Evolutionary conservation across 1,140 invertebrate genomes (phyloP).

Genomic region (Hermetia illucens): DNA sequence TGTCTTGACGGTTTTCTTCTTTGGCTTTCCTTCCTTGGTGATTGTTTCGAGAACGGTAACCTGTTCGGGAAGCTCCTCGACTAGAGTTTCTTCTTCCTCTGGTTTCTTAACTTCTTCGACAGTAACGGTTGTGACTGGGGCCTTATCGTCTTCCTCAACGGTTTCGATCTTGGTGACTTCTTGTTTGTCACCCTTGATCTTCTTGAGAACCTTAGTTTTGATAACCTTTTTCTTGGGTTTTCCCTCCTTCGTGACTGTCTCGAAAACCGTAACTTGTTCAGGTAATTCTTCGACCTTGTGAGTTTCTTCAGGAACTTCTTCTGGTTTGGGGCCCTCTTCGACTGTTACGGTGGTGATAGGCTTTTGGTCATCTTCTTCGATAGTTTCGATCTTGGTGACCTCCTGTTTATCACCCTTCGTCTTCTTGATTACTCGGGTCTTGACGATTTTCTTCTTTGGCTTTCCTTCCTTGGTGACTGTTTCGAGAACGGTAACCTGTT

Average conservation of each 20-base stretch:
- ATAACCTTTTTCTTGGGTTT: conserved; percentile 7
- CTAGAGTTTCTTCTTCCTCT: conserved; percentile 3
- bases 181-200: conserved; percentile 18
- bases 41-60: conserved; percentile 6
- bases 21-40: conserved; percentile 12
- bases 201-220: conserved; percentile 17
- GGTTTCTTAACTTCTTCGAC: conserved; percentile 9
- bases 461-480: conserved; percentile 12
- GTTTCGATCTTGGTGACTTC: conserved; percentile 25
- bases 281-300: conserved; percentile 4
- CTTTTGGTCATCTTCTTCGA: conserved; percentile 18
- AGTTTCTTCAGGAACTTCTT: conserved; percentile 12
- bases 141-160: conserved; percentile 27
- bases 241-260: conserved; percentile 9
- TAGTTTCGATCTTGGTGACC: conserved; percentile 14
- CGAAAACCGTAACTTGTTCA: conserved; percentile 6
- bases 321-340: conserved; percentile 10
- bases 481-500: conserved; percentile 24
- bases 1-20: conserved; percentile 19
- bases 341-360: conserved; percentile 15
- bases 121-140: conserved; percentile 18
- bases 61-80: conserved; percentile 7
- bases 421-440: conserved; percentile 10
- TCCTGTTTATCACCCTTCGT: conserved; percentile 9
- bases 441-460: conserved; percentile 12